Evolutionary conservation across 2,797 vertebrate species (phyloP).

Genomic region (Poecilia wingei): DNA sequence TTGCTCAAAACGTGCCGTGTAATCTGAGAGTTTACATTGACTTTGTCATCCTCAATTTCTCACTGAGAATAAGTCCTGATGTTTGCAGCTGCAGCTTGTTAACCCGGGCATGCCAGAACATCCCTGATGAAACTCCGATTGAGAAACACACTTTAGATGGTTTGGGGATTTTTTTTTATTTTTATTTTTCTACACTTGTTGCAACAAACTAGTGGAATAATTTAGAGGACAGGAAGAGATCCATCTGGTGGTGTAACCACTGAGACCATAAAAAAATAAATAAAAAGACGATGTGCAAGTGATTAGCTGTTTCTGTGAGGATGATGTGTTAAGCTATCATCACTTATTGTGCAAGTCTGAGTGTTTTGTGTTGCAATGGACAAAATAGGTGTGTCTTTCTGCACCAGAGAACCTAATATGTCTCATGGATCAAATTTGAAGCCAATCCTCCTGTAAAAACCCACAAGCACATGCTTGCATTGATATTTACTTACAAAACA

Average conservation of each 20-base stretch:
- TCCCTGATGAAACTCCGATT: constrained; percentile 35
- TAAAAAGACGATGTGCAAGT: constrained; percentile 19
- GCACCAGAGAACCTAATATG: not conserved
- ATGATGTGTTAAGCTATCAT: constrained; percentile 40
- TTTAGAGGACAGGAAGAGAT: constrained; percentile 31
- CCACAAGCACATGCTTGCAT: not conserved
- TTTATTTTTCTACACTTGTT: constrained; percentile 24
- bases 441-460: not conserved
- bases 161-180: constrained; percentile 33
- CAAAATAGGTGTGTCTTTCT: constrained; percentile 29
- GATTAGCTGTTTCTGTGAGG: constrained; percentile 28
- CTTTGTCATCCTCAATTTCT: constrained; percentile 5
- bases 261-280: constrained; percentile 27
- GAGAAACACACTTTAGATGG: constrained; percentile 50
- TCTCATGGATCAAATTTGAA: constrained; percentile 4
- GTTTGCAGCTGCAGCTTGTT: constrained; percentile 35
- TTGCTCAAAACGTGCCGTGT: not conserved
- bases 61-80: constrained; percentile 21
- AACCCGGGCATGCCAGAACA: constrained; percentile 37
- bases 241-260: constrained; percentile 28
- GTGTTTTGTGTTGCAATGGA: constrained; percentile 32
- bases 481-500: not conserved
- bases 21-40: not conserved
- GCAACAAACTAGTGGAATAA: constrained; percentile 37
- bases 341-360: constrained; percentile 39